Base-by-base conservation (phyloP, 2,888 invertebrate genomes). In the Ophion ventricosus region DNA sequence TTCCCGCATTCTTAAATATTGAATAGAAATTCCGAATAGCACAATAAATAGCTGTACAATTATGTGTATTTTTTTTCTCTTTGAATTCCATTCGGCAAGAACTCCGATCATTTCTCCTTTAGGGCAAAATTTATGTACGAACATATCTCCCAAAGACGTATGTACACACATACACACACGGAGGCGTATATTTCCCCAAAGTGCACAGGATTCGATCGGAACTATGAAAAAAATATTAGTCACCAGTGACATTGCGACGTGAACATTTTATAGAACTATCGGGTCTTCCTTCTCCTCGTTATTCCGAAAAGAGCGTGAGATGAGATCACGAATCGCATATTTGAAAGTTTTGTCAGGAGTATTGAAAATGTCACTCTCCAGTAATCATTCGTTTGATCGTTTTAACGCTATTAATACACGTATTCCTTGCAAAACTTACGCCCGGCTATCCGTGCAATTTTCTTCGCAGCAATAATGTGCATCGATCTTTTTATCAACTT, bases 171-270 rank as follows among this genome's bases (percentile, higher is more conserved):
- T 82, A 80, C 63, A 64, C 74, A 43, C 14, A 43, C 14, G 14
- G 4, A 49, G 14, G 17, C 17, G 17, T 49, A 49, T 80, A 64
- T 59, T 54, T 73, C 57, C 49, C 77, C 49, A 63, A 75, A 78
- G 54, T 70, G 54, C 40, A 25, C 61, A 64, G 63, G 57, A 67
- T 81, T 73, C 80, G 64, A 82, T 83, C 67, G 76, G 64, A 85
- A 80, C 77, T 84, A 83, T 86, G 67, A 72, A 84, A 49, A 29
- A 86, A 86, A 86, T 85, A 87, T 86, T 88, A 87, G 87, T 87
- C 87, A 89, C 88, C 88, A 87, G 87, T 86, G 84, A 85, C 82
- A 82, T 83, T 82, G 84, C 84, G 61, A 64, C 54, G 72, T 74
- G 82, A 86, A 85, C 56, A 84, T 86, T 85, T 76, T 83, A 81